phyloP scores from a whole-genome alignment of 2,888 invertebrate genomes.

The Athrips mouffetella region DNA sequence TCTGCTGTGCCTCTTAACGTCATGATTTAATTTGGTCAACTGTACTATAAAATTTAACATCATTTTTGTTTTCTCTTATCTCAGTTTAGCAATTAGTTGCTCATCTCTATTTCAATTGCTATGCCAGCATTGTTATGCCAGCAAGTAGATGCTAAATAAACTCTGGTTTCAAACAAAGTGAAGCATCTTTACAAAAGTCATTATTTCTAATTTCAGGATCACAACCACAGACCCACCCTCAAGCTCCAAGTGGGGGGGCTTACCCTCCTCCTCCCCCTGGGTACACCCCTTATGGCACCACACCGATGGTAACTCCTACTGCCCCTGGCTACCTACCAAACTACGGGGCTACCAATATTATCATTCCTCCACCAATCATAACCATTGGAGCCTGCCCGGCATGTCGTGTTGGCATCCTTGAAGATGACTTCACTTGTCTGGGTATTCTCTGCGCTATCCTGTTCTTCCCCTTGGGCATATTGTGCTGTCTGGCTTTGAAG shows the following conservation, averaged over 20 bases:
- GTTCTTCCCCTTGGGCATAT: slow-evolving; percentile 91
- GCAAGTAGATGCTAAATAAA: background rate
- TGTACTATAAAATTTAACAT: too few species aligned
- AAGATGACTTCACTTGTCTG: slow-evolving; percentile 91
- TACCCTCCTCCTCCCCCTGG: slow-evolving; percentile 75
- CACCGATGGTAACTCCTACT: slow-evolving; percentile 29
- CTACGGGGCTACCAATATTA: slow-evolving; percentile 80
- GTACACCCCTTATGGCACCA: slow-evolving; percentile 68
- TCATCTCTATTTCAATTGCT: too few species aligned
- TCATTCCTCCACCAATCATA: slow-evolving; percentile 87
- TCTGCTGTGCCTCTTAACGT: background rate
- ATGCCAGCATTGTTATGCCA: too few species aligned
- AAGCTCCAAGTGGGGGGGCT: slow-evolving; percentile 17
- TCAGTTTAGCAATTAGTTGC: too few species aligned
- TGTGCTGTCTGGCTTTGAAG: slow-evolving; percentile 91
- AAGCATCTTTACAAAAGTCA: background rate
- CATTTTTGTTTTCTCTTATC: too few species aligned
- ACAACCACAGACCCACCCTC: slow-evolving; percentile 27
- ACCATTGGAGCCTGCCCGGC: slow-evolving; percentile 93
- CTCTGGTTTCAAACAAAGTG: too few species aligned
- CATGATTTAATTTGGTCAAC: too few species aligned
- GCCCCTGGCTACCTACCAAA: slow-evolving; percentile 73
- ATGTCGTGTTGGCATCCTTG: slow-evolving; percentile 90
- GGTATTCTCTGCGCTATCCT: slow-evolving; percentile 91
- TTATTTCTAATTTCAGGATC: slow-evolving; percentile 33